Base-by-base conservation (phyloP, 2,888 invertebrate species). In the Hemicrepidius hirtus region DNA sequence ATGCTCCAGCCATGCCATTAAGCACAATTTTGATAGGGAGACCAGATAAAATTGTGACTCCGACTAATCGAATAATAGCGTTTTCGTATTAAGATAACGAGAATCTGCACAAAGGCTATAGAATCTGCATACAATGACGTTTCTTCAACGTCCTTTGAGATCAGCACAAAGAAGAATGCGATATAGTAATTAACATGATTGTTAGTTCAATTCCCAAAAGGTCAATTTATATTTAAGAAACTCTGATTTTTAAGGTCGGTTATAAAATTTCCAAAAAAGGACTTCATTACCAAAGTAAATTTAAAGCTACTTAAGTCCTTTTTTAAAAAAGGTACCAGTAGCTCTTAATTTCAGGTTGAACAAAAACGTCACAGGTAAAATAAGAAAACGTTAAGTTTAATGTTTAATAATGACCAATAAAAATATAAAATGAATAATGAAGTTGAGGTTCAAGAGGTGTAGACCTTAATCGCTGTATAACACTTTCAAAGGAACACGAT, bases 51-150 rank as follows among this genome's bases (percentile, higher is more conserved):
- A 49, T 63, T 63, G 63, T 63, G 46, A 64, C 49, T 64, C 37
- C 49, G 18, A 24, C 46, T 63, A 50, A 64, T 64, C 37, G 18
- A 64, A 64, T 64, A 64, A 64, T 64, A 50, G 50, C 64, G 46
- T 63, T 49, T 63, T 64, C 49, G 64, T 16, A 63, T 63, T 63
- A 46, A 44, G 63, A 64, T 64, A 64, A 64, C 37, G 57, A 57
- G 57, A 40, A 57, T 57, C 37, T 37, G 57, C 57, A 57, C 57
- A 57, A 57, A 57, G 57, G 57, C 28, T 57, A 57, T 37, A 37
- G 57, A 57, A 57, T 57, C 57, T 37, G 57, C 57, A 37, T 37
- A 57, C 35, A 32, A 20, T 4, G 37, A 57, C 57, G 57, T 21
- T 28, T 57, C 18, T 20, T 57, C 37, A 13, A 28, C 53, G 28